Evolutionary conservation across 30 jellyfish, hydroid and myxozoan species (phyloP).

Genomic region (Hydractinia echinata): DNA sequence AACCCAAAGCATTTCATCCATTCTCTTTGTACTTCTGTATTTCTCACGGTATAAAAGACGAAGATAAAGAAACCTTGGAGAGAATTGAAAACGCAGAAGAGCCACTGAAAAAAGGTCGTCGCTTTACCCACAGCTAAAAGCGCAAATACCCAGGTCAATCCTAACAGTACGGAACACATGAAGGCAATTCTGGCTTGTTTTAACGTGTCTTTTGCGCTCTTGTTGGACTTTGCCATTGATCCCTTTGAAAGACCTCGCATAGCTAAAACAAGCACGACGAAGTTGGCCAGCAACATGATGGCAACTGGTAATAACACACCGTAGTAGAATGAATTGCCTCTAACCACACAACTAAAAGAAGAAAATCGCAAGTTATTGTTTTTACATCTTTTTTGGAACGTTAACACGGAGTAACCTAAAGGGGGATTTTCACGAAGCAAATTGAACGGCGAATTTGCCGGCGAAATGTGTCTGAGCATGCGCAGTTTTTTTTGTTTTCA

Average conservation of each 20-base stretch:
- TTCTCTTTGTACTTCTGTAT: slow-evolving; percentile 12
- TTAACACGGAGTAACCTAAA: too few species aligned
- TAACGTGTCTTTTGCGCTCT: background rate
- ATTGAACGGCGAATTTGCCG: too few species aligned
- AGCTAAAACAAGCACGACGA: slow-evolving; percentile 22
- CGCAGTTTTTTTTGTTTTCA: too few species aligned
- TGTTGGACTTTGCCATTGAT: background rate
- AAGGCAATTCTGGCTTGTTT: slow-evolving; percentile 33
- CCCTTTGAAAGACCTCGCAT: slow-evolving; percentile 13
- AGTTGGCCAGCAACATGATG: slow-evolving; percentile 10
- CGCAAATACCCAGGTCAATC: slow-evolving; percentile 36
- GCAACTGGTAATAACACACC: slow-evolving; percentile 32
- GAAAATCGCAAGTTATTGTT: too few species aligned
- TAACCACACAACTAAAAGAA: slow-evolving; percentile 35
- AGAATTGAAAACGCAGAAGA: slow-evolving; percentile 29
- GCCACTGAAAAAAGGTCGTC: slow-evolving; percentile 27
- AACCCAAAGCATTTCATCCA: slow-evolving; percentile 17
- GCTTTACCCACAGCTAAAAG: slow-evolving; percentile 28
- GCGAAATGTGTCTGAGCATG: too few species aligned
- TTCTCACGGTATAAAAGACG: slow-evolving; percentile 33
- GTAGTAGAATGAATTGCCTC: slow-evolving; percentile 23
- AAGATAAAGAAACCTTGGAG: slow-evolving; percentile 32
- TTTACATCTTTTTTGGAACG: too few species aligned
- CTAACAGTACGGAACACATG: slow-evolving; percentile 16
- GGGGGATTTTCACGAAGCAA: too few species aligned